Evolutionary conservation across 2,888 invertebrate species (phyloP), one percentile per base, ranked within the genome.

Genomic region (Aplocera efformata): DNA sequence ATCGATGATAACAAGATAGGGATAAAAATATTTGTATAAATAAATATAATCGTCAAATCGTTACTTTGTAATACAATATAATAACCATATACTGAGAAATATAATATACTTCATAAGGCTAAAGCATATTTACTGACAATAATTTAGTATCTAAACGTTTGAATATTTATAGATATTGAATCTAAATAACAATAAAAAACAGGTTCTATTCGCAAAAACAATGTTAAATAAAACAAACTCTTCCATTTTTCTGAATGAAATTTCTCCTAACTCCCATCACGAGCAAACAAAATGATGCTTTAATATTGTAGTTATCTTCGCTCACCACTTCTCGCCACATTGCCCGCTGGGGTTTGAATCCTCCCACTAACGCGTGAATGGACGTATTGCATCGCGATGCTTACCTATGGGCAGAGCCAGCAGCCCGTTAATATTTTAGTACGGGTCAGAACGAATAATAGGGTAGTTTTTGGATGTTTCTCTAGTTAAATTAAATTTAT

Each of bases 311-410:
- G 50, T 58, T 59, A 56, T 61, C 57, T 57, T 63, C 63, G 54
- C 53, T 56, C 67, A 63, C 61, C 67, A 70, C 60, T 70, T 70
- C 72, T 63, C 61, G 63, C 55, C 54, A 55, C 54, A 51, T 50
- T 51, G 54, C 53, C 75, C 65, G 52, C 21, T 24, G 73, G 67
- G 72, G 59, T 60, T 58, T 54, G 57, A 63, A 61, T 70, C 36
- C 61, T 69, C 59, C 59, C 54, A 63, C 62, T 60, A 66, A 73
- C 59, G 67, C 66, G 67, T 72, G 72, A 74, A 73, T 70, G 61
- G 64, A 71, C 61, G 70, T 74, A 70, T 69, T 66, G 65, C 62
- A 64, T 67, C 53, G 57, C 60, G 60, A 65, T 62, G 54, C 58
- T 50, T 55, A 50, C 55, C 56, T 58, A 63, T 64, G 41, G 32